Evolutionary conservation across 2,113 vertebrate genomes (phyloP).

Genomic region (crab-eating macaque (Macaca fascicularis)): T2T-MFA8v1.1 NC_088387.1:61726501-61727000

Average conservation of each 20-base stretch:
- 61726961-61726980: constrained; percentile 88
- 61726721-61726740: constrained; percentile 79
- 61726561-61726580: constrained; percentile 56
- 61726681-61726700: background rate
- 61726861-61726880: constrained; percentile 92
- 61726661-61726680: background rate
- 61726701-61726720: background rate
- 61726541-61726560: background rate
- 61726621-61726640: background rate
- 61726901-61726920: constrained; percentile 93
- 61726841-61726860: constrained; percentile 78
- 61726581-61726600: background rate
- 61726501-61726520: background rate
- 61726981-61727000: constrained; percentile 92
- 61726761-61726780: constrained; percentile 83
- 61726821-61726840: background rate
- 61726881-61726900: constrained; percentile 88
- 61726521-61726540: background rate
- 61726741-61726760: constrained; percentile 73
- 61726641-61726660: background rate
- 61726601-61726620: background rate
- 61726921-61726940: constrained; percentile 93
- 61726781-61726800: constrained; percentile 77
- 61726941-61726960: constrained; percentile 91
- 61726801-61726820: constrained; percentile 79